Conservation (phyloP, 2,888 invertebrate species). For the Hirtodrosophila histrioides region DNA sequence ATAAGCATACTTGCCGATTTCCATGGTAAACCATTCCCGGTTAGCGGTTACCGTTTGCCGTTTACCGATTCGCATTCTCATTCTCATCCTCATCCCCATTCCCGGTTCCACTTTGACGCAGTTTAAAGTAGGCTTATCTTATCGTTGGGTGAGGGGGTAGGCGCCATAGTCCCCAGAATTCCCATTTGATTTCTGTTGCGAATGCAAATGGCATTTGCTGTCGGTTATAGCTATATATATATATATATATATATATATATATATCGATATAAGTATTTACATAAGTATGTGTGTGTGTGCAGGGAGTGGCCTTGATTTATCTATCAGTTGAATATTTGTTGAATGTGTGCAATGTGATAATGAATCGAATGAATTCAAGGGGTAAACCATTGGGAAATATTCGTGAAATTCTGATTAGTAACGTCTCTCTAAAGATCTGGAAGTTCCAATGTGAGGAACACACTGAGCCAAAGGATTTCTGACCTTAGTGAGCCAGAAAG, state of each 20-base stretch:
- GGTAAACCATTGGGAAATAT: slow-evolving; percentile 6
- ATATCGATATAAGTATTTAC: not conserved
- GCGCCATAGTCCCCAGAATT: not conserved
- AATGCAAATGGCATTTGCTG: slow-evolving; percentile 40
- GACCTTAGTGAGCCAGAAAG: no score
- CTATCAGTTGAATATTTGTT: slow-evolving; percentile 24
- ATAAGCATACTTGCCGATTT: slow-evolving; percentile 34
- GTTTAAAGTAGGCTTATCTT: slow-evolving; percentile 38
- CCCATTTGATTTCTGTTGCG: slow-evolving; percentile 1
- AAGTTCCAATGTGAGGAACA: no score
- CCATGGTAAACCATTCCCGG: slow-evolving; percentile 16
- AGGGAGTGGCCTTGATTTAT: slow-evolving; percentile 21
- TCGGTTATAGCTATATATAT: slow-evolving; percentile 12
- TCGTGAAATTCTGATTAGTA: slow-evolving; percentile 18
- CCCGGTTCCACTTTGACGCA: slow-evolving; percentile 6
- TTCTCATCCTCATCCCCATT: slow-evolving; percentile 3
- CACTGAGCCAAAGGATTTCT: no score
- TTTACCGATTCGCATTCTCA: slow-evolving; percentile 8
- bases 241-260: not conserved
- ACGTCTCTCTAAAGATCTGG: no score
- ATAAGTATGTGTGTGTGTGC: not conserved
- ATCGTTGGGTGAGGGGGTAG: slow-evolving; percentile 26
- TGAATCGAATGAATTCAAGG: slow-evolving; percentile 11
- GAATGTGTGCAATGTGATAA: slow-evolving; percentile 27
- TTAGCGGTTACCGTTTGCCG: no score